Conservation (phyloP, 2,797 vertebrate genomes). For the Salarias fasciatus region DNA sequence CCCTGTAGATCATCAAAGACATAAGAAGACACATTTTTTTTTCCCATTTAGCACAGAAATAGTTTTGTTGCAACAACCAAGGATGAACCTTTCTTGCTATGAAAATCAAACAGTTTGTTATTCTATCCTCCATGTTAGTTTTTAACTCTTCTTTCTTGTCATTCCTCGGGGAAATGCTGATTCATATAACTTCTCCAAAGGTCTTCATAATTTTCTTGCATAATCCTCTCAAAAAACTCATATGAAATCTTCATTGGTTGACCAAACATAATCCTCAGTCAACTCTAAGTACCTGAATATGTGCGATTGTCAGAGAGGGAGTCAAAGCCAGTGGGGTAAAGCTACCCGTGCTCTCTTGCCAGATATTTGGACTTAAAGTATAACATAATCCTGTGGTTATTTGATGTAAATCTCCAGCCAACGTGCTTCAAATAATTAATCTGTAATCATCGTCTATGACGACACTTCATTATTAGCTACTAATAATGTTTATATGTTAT, state of each 20-base stretch:
- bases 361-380: conserved; percentile 65
- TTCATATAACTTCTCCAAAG: conserved; percentile 28
- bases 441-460: conserved; percentile 37
- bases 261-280: conserved; percentile 68
- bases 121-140: neutral
- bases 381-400: conserved; percentile 62
- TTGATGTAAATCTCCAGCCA: conserved; percentile 53
- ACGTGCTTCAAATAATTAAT: conserved; percentile 63
- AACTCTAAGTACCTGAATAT: conserved; percentile 78
- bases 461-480: conserved; percentile 22
- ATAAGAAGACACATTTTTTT: no score
- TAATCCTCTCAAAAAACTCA: conserved; percentile 76
- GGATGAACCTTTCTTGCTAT: no score
- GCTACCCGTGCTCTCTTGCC: conserved; percentile 51
- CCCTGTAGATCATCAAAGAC: no score
- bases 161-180: conserved; percentile 8
- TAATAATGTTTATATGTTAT: conserved; percentile 2
- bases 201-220: conserved; percentile 5
- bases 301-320: conserved; percentile 68
- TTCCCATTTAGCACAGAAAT: no score
- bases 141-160: neutral
- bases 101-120: no score
- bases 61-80: no score
- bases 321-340: conserved; percentile 45
- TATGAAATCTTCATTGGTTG: conserved; percentile 74